Percentiles rank a stretch among this genome's conserved stretches.
phyloP scores from a whole-genome alignment of 2,113 vertebrate genomes.

The Laticauda colubrina region DNA sequence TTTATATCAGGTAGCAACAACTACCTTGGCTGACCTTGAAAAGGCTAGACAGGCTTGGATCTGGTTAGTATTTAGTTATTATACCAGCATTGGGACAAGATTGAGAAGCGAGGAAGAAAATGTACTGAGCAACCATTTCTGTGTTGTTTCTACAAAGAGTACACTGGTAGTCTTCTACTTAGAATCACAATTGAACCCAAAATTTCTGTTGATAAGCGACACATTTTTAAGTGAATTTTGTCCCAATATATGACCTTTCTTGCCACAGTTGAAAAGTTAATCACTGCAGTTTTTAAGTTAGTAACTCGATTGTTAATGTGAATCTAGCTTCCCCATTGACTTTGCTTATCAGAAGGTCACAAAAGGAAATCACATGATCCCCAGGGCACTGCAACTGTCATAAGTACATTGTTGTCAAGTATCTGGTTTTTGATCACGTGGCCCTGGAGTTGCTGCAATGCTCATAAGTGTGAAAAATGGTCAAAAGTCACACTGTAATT shows the following conservation, averaged over 20 bases:
- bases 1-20: not conserved
- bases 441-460: no score
- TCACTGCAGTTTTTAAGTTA: not conserved
- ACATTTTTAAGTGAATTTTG: not conserved
- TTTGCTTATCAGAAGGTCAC: not conserved
- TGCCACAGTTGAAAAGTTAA: no score
- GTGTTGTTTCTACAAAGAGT: not conserved
- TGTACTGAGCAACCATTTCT: not conserved
- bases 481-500: no score
- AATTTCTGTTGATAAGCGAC: not conserved
- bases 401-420: not conserved
- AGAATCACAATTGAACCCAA: not conserved
- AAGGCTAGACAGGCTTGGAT: not conserved
- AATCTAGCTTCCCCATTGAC: not conserved
- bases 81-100: not conserved
- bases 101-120: not conserved
- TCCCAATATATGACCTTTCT: not conserved
- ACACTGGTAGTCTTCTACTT: not conserved
- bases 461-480: no score
- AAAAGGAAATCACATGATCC: not conserved
- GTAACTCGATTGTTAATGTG: not conserved
- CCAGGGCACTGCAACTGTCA: not conserved
- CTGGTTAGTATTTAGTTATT: not conserved
- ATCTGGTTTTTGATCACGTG: not conserved
- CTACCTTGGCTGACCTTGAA: not conserved